A percentile compares a stretch with the other conserved stretches of the same genome.
Conservation (phyloP, 2,888 invertebrate genomes). For the Caenorhabditis imperialis region DNA sequence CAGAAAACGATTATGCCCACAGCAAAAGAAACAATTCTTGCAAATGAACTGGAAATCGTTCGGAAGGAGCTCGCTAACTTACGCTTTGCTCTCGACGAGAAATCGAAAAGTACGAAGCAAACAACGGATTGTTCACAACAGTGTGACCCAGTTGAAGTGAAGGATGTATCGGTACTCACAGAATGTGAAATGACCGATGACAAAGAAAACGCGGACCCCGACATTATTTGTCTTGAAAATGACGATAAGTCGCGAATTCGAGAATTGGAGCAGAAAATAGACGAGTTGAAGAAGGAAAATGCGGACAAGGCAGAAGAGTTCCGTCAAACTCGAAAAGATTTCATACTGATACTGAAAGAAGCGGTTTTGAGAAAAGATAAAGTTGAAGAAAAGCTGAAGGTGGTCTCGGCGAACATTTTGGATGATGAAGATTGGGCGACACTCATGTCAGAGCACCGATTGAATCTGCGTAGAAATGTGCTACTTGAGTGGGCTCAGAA, state of each 20-base stretch:
- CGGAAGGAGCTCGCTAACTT: slow-evolving; percentile 2
- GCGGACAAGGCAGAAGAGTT: slow-evolving; percentile 35
- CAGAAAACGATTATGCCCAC: not conserved
- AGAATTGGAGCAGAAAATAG: slow-evolving; percentile 11
- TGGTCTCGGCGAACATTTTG: not conserved
- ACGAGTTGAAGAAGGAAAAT: slow-evolving; percentile 9
- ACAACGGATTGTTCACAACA: slow-evolving; percentile 10
- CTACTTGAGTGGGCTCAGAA: slow-evolving; percentile 48
- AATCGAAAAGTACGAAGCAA: slow-evolving; percentile 6
- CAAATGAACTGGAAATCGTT: slow-evolving; percentile 8
- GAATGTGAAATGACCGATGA: not conserved
- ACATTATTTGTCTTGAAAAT: slow-evolving; percentile 34
- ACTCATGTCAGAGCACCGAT: slow-evolving; percentile 42
- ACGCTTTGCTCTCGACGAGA: not conserved
- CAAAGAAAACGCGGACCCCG: slow-evolving; percentile 41
- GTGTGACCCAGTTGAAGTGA: not conserved
- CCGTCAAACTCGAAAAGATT: slow-evolving; percentile 42
- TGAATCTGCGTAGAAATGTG: slow-evolving; percentile 39
- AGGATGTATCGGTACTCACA: slow-evolving; percentile 21
- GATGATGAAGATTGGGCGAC: slow-evolving; percentile 47
- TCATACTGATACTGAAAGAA: slow-evolving; percentile 39
- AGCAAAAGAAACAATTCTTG: slow-evolving; percentile 8
- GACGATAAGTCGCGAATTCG: slow-evolving; percentile 3
- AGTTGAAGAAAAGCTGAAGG: slow-evolving; percentile 26
- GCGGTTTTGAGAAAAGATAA: slow-evolving; percentile 38